Conservation (phyloP, 2,888 invertebrate genomes). For the Xestia xanthographa region DNA sequence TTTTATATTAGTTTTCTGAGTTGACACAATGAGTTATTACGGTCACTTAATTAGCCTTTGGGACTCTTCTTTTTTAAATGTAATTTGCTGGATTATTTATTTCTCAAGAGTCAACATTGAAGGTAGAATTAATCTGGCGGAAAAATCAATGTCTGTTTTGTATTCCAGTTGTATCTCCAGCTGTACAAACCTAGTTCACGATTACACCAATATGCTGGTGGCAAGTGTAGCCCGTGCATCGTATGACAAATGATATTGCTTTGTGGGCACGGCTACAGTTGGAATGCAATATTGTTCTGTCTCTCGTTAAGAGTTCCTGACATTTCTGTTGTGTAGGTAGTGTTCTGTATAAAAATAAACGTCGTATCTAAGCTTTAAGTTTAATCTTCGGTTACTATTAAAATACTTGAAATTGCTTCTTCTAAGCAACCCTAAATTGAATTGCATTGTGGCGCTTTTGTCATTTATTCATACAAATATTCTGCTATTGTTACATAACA, state of each 20-base stretch:
- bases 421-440: slow-evolving; percentile 7
- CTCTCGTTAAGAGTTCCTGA: slow-evolving; percentile 73
- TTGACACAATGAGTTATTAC: slow-evolving; percentile 79
- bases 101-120: slow-evolving; percentile 30
- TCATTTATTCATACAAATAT: slow-evolving; percentile 3
- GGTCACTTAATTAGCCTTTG: slow-evolving; percentile 74
- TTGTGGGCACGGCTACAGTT: slow-evolving; percentile 68
- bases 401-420: slow-evolving; percentile 39
- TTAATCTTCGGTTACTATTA: slow-evolving; percentile 23
- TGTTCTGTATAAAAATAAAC: slow-evolving; percentile 46
- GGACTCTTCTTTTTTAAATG: slow-evolving; percentile 61
- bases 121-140: slow-evolving; percentile 17
- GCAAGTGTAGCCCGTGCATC: slow-evolving; percentile 64
- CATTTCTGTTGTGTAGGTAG: slow-evolving; percentile 65
- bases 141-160: slow-evolving; percentile 25
- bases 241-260: slow-evolving; percentile 83
- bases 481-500: not conserved
- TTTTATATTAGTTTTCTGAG: slow-evolving; percentile 70
- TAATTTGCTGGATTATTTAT: slow-evolving; percentile 57
- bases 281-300: slow-evolving; percentile 84
- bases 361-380: slow-evolving; percentile 27
- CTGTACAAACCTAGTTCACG: slow-evolving; percentile 56
- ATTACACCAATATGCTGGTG: slow-evolving; percentile 66
- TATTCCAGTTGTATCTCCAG: slow-evolving; percentile 42
- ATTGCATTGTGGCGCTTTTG: not conserved